Percentiles rank a stretch among this genome's conserved stretches.
Conservation (phyloP, 2,797 vertebrate genomes). For the Pelobates cultripes region DNA sequence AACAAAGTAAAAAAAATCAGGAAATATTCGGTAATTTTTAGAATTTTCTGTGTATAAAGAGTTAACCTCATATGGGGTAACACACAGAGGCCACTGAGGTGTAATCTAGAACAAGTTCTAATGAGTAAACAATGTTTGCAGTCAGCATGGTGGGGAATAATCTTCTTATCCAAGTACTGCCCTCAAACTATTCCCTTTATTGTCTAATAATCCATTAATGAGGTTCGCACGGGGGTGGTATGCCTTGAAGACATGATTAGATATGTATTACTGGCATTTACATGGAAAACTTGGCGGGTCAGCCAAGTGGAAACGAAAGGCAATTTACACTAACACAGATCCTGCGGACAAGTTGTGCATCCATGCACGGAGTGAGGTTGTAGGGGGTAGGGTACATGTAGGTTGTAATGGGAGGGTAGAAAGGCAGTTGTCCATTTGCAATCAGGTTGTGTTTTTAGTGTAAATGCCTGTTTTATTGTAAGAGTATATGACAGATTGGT, state of each 20-base stretch:
- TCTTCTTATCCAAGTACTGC: slow-evolving; percentile 21
- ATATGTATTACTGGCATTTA: slow-evolving; percentile 92
- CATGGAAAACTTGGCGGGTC: slow-evolving; percentile 78
- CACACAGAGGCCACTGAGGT: slow-evolving; percentile 20
- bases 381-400: too few species aligned
- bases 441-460: too few species aligned
- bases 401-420: too few species aligned
- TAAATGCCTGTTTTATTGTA: too few species aligned
- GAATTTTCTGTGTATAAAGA: background rate
- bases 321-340: slow-evolving; percentile 55
- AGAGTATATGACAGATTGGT: too few species aligned
- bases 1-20: too few species aligned
- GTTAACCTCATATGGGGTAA: slow-evolving; percentile 9
- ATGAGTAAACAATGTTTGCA: slow-evolving; percentile 40
- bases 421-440: too few species aligned
- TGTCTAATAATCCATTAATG: slow-evolving; percentile 63
- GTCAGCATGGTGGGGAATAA: slow-evolving; percentile 28
- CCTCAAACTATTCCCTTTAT: slow-evolving; percentile 28
- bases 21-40: background rate
- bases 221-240: slow-evolving; percentile 62
- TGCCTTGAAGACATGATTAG: slow-evolving; percentile 91
- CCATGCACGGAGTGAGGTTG: background rate
- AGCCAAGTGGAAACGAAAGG: slow-evolving; percentile 75
- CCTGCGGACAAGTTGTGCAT: background rate
- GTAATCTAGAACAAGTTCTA: slow-evolving; percentile 28